Base-by-base conservation (phyloP, 2,113 vertebrate species). In the Xenopus tropicalis region DNA sequence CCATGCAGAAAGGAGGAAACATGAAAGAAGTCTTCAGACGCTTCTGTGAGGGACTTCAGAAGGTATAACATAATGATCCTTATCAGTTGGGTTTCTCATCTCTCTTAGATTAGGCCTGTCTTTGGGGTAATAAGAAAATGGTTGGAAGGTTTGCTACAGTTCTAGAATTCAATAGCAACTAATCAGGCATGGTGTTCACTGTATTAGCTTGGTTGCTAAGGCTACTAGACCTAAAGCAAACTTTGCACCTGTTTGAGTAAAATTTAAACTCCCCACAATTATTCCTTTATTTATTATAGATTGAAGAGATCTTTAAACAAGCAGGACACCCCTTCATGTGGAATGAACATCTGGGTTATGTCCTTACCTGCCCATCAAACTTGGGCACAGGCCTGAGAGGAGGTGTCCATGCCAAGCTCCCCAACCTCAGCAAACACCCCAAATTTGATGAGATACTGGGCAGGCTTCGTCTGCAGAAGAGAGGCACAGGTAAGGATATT, bases 11-110 rank as follows among this genome's bases (percentile, higher is more conserved):
- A 76, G 95, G 93, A 0, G 95, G 95, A 78, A 95, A 98, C 90
- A 98, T 98, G 95, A 98, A 96, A 90, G 94, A 97, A 79, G 96
- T 98, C 61, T 98, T 98, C 92, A 92, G 82, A 61, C 95, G 96
- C 81, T 98, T 98, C 91, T 98, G 94, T n/a, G 85, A 88, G 2
- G 96, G 96, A 43, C 91, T 98, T 85, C 87, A 92, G 85, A 96
- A 90, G 93, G 95, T 96, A 78, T 67, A 78, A 4, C 43, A 21
- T 14, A 0, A 21, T 19, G 24, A 65, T 13, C 17, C 61, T n/a
- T n/a, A n/a, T n/a, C n/a, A n/a, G n/a, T n/a, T n/a, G n/a, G n/a
- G n/a, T n/a, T n/a, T 11, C 14, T 37, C 21, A 46, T 61, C 9
- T n/a, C 16, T 54, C 29, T 58, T 25, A 25, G 43, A 52, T 16